Conservation (phyloP, 2,888 invertebrate genomes). For the Diarsia mendica region DNA sequence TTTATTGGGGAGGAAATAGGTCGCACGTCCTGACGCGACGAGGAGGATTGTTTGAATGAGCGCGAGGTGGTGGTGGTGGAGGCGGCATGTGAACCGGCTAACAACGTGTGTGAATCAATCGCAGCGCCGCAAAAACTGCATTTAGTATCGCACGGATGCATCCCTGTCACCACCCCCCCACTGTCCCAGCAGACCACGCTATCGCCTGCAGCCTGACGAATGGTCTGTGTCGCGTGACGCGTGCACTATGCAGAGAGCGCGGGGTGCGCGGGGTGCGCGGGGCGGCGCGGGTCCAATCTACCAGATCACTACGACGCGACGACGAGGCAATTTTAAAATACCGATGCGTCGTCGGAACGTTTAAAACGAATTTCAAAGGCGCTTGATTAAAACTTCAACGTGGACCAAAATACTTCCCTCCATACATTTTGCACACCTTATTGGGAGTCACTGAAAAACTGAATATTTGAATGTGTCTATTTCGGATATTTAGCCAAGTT, state of each 20-base stretch:
- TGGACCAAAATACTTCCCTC: neutral
- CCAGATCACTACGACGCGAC: neutral
- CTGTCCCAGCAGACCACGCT: neutral
- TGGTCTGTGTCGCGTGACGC: slow-evolving; percentile 43
- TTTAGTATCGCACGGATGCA: slow-evolving; percentile 32
- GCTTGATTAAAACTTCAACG: slow-evolving; percentile 10
- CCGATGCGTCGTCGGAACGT: neutral
- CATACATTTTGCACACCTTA: too few species aligned
- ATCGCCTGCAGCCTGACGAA: slow-evolving; percentile 33
- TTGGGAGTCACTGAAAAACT: too few species aligned
- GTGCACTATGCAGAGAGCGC: slow-evolving; percentile 31
- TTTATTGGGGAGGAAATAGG: slow-evolving; percentile 40
- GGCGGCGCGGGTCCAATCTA: slow-evolving; percentile 24
- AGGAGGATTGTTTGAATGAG: slow-evolving; percentile 20
- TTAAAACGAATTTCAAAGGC: slow-evolving; percentile 1
- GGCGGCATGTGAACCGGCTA: slow-evolving; percentile 7
- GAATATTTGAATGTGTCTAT: too few species aligned
- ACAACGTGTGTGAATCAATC: slow-evolving; percentile 50
- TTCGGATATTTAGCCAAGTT: too few species aligned
- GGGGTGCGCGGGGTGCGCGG: slow-evolving; percentile 6
- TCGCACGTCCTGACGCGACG: slow-evolving; percentile 5
- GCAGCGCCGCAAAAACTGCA: slow-evolving; percentile 41
- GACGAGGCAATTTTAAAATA: slow-evolving; percentile 48
- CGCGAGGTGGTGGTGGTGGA: neutral
- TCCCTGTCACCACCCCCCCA: neutral